phyloP scores from a whole-genome alignment of 2,888 invertebrate genomes.

The Carpatolechia fugitivella region DNA sequence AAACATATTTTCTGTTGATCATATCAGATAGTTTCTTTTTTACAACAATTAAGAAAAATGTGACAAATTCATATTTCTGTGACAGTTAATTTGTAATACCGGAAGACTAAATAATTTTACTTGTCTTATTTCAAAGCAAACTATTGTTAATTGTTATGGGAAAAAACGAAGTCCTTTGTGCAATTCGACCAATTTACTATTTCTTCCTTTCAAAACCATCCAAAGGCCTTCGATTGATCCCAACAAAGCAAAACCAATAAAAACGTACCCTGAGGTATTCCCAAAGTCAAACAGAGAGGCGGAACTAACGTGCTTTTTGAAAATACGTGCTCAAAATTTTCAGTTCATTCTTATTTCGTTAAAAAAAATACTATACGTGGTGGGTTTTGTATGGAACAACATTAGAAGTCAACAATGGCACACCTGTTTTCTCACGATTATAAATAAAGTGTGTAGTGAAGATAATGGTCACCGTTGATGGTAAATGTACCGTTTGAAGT shows the following conservation, averaged over 20 bases:
- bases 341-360: slow-evolving; percentile 30
- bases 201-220: not conserved
- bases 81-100: no score
- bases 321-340: slow-evolving; percentile 37
- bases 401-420: not conserved
- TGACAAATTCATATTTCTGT: no score
- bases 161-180: not conserved
- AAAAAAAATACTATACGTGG: not conserved
- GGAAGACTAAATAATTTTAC: no score
- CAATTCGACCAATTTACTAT: not conserved
- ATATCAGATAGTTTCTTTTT: no score
- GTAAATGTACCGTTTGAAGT: not conserved
- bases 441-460: not conserved
- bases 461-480: not conserved
- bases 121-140: no score
- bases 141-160: not conserved
- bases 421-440: slow-evolving; percentile 5
- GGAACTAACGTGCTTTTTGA: slow-evolving; percentile 24
- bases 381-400: not conserved
- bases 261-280: not conserved
- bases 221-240: not conserved
- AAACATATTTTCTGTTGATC: no score
- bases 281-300: not conserved
- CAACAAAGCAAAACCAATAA: not conserved
- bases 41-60: no score